Base-by-base conservation (phyloP, 2,888 invertebrate species). In the Synergus gifuensis region DNA sequence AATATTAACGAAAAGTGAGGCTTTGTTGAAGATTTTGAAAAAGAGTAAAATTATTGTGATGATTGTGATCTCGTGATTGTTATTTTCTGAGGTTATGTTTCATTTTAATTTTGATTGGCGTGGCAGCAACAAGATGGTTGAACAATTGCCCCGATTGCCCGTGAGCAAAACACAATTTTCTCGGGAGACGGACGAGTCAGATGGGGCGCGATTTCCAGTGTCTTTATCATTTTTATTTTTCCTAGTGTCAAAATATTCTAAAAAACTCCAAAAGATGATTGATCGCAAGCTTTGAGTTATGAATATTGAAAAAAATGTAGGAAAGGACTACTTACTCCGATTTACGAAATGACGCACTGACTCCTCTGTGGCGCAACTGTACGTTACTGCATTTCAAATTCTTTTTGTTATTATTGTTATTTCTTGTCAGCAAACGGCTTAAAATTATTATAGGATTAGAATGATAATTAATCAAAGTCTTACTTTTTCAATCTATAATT, bases 51-150 rank as follows among this genome's bases (percentile, higher is more conserved):
- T 40, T 42, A 69, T 28, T 22, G 8, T 16, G 16, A 4, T 36
- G 1, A 54, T 69, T 49, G n/a, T n/a, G n/a, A n/a, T n/a, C n/a
- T n/a, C n/a, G n/a, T n/a, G n/a, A 14, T 44, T 60, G n/a, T 54
- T 76, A 49, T 77, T 77, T 46, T 46, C 22, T 58, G 81, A 89
- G 91, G 91, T 91, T 91, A 90, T 83, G 85, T 85, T 62, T 64
- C 16, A 67, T 77, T 79, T 87, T 90, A 90, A 91, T 90, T 79
- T 87, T 90, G 90, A 91, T 90, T 91, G 91, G 90, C 91, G 91
- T 91, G 90, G 88, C 85, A 91, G 88, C 89, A 91, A 91, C 91
- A 91, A 84, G 85, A 87, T 88, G 84, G 83, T 67, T 73, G 69
- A 42, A 83, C 77, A 81, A 79, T 80, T 81, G 81, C 22, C 22